Evolutionary conservation across 2,888 invertebrate genomes (phyloP).

Genomic region (Linnaemya vulpina): DNA sequence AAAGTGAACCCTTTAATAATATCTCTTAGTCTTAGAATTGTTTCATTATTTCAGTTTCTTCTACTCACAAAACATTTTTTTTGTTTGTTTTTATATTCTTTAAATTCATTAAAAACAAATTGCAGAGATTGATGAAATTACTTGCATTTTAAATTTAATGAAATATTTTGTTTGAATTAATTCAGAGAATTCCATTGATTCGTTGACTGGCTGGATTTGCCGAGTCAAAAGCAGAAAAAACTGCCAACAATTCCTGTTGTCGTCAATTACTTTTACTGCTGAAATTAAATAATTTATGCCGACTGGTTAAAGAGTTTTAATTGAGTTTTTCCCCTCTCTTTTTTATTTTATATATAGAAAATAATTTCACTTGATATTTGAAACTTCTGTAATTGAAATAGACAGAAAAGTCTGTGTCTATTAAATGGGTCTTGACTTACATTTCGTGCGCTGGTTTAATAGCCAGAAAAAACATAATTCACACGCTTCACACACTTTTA

Average conservation of each 20-base stretch:
- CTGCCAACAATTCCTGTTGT: neutral
- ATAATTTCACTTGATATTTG: constrained; percentile 24
- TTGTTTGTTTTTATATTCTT: no score
- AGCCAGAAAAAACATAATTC: neutral
- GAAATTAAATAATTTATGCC: neutral
- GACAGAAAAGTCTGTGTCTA: constrained; percentile 14
- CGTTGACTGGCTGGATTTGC: neutral
- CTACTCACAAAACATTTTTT: no score
- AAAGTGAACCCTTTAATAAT: no score
- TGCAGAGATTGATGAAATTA: neutral
- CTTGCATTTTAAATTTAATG: neutral
- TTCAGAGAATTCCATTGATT: neutral
- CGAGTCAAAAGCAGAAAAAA: neutral
- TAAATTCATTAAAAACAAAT: no score
- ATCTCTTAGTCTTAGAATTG: no score
- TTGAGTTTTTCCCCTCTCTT: constrained; percentile 1
- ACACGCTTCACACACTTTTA: constrained; percentile 9
- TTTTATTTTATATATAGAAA: neutral
- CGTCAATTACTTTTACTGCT: constrained; percentile 6
- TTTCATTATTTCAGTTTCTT: no score
- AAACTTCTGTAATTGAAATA: constrained; percentile 24
- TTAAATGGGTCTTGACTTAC: constrained; percentile 22
- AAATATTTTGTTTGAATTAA: neutral
- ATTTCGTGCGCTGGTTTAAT: constrained; percentile 2
- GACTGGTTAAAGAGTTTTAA: constrained; percentile 4